Evolutionary conservation across 2,888 invertebrate genomes (phyloP), one percentile per base, ranked within the genome.

Genomic region (Xestia rhomboidea): DNA sequence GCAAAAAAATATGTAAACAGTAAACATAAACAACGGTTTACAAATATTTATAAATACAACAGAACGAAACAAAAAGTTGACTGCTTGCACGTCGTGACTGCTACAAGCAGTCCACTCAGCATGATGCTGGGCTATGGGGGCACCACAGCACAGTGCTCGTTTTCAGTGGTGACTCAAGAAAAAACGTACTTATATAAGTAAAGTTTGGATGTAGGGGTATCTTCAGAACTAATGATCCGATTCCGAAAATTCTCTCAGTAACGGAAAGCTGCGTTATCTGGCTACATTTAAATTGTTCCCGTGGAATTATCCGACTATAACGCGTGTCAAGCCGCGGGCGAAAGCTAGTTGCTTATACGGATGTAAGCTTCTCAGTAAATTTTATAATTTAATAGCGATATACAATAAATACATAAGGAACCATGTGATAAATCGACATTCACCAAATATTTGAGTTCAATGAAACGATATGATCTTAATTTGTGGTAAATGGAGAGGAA

Each of bases 401-500:
- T 30, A 60, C 57, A 60, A 4, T 38, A 38, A 38, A 63, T 24
- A 63, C 63, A 1, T 27, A 57, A 49, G 41, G 21, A 71, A 64
- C 15, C n/a, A 51, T 34, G 38, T 41, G 21, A 68, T 70, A 62
- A 74, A 72, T 74, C 27, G 41, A 18, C 46, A 18, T 30, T 34
- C 18, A 13, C 15, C 18, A 0, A 60, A 34, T 15, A 71, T 30
- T 60, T 54, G 15, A 51, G 30, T 68, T 73, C 34, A 74, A 82
- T 68, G 57, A 63, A 72, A 63, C 49, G 41, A 63, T 69, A 63
- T 34, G 34, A 57, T 67, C 54, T 38, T 62, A 78, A 73, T 73
- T 79, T 49, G 24, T 21, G 2, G 27, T 60, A 68, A 79, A 79
- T 62, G 34, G 21, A 62, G 34, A 44, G 62, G 54, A 79, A 73